phyloP scores from a whole-genome alignment of 1,140 invertebrate genomes.

The Lepidurus couesii region DNA sequence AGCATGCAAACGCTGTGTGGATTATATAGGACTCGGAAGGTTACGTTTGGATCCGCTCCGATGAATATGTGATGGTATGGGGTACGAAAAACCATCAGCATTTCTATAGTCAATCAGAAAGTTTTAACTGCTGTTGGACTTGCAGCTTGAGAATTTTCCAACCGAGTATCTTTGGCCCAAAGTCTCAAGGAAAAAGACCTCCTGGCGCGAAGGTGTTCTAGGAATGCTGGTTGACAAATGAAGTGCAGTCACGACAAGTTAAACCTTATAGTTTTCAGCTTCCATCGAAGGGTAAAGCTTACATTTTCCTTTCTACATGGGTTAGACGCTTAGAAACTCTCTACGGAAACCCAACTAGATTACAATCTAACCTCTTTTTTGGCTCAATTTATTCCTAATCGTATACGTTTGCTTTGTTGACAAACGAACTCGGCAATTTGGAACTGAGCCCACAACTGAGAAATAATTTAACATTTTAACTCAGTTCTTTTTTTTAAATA shows the following conservation, averaged over 20 bases:
- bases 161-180: background rate
- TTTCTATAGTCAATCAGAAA: conserved; percentile 16
- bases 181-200: background rate
- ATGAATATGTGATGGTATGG: background rate
- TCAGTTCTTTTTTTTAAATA: too few species aligned
- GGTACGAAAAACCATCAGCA: conserved; percentile 6
- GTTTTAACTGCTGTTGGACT: conserved; percentile 13
- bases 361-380: too few species aligned
- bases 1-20: background rate
- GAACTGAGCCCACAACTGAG: too few species aligned
- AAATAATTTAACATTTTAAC: too few species aligned
- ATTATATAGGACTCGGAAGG: background rate
- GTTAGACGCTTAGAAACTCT: too few species aligned
- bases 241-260: conserved; percentile 16
- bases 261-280: conserved; percentile 4
- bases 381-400: too few species aligned
- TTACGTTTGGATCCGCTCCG: background rate
- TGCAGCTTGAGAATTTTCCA: conserved; percentile 1
- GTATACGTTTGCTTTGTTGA: too few species aligned
- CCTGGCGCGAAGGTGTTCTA: conserved; percentile 12
- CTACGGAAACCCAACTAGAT: too few species aligned
- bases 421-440: too few species aligned
- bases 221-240: conserved; percentile 18
- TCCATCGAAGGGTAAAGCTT: background rate
- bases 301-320: too few species aligned